A percentile compares a stretch with the other conserved stretches of the same genome.
Evolutionary conservation across 92 coral and sea anemone genomes (phyloP).

Genomic region (Porites rus): DNA sequence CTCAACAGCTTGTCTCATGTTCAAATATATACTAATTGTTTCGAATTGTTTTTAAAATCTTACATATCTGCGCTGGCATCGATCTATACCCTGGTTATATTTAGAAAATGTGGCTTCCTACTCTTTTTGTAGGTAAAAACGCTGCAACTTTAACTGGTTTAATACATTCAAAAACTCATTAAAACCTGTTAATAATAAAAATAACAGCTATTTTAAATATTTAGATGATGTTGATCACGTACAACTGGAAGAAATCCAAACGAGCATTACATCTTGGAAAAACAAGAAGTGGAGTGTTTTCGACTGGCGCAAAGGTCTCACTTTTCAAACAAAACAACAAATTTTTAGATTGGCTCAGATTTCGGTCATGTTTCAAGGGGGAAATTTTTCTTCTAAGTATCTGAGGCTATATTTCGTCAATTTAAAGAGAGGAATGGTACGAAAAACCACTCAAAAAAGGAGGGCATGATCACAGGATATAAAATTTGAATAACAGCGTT

Average conservation of each 20-base stretch:
- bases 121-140: too few species aligned
- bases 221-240: neutral
- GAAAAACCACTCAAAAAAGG: neutral
- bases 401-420: neutral
- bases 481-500: too few species aligned
- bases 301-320: neutral
- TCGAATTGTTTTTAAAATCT: too few species aligned
- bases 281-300: neutral
- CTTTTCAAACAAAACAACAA: slow-evolving; percentile 25
- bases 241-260: neutral
- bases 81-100: too few species aligned
- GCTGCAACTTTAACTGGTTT: too few species aligned
- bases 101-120: too few species aligned
- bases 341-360: neutral
- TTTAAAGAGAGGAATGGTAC: neutral
- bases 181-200: too few species aligned
- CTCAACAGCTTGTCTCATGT: too few species aligned
- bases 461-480: neutral
- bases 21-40: too few species aligned
- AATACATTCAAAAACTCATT: too few species aligned
- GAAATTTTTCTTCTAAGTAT: neutral
- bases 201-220: too few species aligned
- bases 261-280: neutral
- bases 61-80: too few species aligned
- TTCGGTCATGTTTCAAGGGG: neutral